phyloP scores from a whole-genome alignment of 2,113 vertebrate genomes.

The Carassius carassius region DNA sequence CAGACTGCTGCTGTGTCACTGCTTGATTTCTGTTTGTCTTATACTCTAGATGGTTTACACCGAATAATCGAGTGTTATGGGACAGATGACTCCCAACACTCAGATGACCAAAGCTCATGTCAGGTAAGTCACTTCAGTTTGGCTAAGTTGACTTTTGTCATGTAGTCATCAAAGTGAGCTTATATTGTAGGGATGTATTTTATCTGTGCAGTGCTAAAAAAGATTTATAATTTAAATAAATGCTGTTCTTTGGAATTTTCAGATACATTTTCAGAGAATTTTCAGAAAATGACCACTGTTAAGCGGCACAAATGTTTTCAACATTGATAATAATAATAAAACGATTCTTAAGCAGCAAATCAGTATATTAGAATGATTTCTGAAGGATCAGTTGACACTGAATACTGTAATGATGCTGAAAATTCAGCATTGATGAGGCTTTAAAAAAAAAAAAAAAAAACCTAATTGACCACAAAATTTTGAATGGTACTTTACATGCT shows the following conservation, averaged over 20 bases:
- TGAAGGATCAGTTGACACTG: not conserved
- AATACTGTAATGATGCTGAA: not conserved
- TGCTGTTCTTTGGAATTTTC: not conserved
- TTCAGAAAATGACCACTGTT: not conserved
- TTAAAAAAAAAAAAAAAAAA: not conserved
- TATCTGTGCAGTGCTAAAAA: not conserved
- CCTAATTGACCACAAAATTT: not conserved
- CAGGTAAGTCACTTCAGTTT: conserved; percentile 76
- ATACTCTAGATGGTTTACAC: conserved; percentile 84
- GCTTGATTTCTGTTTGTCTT: conserved; percentile 43
- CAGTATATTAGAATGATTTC: not conserved
- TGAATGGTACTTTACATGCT: not conserved
- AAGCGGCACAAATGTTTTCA: not conserved
- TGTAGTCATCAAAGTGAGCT: not conserved
- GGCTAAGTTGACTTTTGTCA: not conserved
- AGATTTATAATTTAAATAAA: not conserved
- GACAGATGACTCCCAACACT: conserved; percentile 83
- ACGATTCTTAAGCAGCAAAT: not conserved
- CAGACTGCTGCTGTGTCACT: not conserved
- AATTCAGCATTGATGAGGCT: not conserved
- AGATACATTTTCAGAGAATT: no score
- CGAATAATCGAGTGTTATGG: conserved; percentile 89
- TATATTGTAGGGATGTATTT: not conserved
- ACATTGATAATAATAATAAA: not conserved
- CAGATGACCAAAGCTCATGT: conserved; percentile 90